Base-by-base conservation (phyloP, 2,113 vertebrate genomes). In the Rhabdornis inornatus region DNA sequence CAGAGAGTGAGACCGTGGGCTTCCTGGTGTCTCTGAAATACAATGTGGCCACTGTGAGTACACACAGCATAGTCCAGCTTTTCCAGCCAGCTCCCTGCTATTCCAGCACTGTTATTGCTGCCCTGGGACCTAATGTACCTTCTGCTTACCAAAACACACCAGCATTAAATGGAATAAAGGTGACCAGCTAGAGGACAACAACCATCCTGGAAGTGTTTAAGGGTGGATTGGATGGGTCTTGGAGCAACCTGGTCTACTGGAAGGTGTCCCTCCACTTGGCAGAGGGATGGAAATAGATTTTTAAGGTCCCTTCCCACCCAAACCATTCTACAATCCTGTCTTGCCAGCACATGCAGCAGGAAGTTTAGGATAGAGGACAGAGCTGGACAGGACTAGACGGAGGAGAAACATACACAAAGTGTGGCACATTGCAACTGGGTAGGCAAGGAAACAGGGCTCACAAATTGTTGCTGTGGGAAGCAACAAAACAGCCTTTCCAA, bases 11-110 rank as follows among this genome's bases (percentile, higher is more conserved):
- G 82, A 99, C 98, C 0, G 98, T 98, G 28, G 99, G 99, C 77
- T 99, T 99, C 79, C 99, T 98, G 18, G 99, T 99, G 95, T 99
- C 99, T 92, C 99, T 99, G 98, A 72, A 98, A 98, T 8, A 97
- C 20, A 97, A 89, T 28, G 65, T 14, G 14, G 69, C 37, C 71
- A 44, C 55, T 44, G 30, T 95, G 83, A 96, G 92, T 16, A 88
- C 31, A 22, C 63, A 61, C 5, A 8, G 40, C 44, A 49, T 0
- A 75, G 70, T 22, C 7, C 63, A 59, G n/a, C 40, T 52, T 37
- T 66, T 65, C 60, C 59, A 77, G 9, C 1, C 5, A 86, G 66
- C 59, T 66, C 37, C 64, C 18, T 37, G 25, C 33, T 86, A 50
- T 8, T 39, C 63, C 78, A 90, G 57, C 27, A 56, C 35, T 66